Evolutionary conservation across 2,797 vertebrate species (phyloP).

Genomic region (Falco rusticolus): DNA sequence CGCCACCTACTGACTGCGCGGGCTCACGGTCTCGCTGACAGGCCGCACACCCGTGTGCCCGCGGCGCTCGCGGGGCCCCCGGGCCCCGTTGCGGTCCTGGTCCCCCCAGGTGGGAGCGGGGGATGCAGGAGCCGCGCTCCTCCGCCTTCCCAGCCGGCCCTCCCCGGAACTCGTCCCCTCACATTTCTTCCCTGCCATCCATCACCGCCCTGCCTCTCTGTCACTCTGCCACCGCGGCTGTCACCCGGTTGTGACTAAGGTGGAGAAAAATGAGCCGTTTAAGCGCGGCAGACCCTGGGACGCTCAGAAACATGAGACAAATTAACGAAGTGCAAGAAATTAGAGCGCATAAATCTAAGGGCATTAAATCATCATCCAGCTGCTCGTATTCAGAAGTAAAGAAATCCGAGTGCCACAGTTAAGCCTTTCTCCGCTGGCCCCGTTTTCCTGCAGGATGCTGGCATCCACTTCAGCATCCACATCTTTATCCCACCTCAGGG

Average conservation of each 20-base stretch:
- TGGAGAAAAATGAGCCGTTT: neutral
- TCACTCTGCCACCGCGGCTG: neutral
- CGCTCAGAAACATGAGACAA: neutral
- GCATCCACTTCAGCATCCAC: neutral
- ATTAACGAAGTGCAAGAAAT: slow-evolving; percentile 35
- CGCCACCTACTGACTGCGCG: slow-evolving; percentile 25
- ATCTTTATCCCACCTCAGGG: neutral
- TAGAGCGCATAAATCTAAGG: slow-evolving; percentile 23
- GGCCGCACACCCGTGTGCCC: accelerated
- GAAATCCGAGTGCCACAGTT: neutral
- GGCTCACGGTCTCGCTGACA: neutral
- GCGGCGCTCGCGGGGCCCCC: no score
- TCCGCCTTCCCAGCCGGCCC: neutral
- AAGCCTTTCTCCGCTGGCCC: neutral
- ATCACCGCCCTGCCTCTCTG: neutral
- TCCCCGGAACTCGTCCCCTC: neutral
- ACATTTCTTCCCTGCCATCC: neutral
- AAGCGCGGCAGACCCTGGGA: neutral
- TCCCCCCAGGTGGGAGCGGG: neutral
- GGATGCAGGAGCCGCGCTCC: neutral
- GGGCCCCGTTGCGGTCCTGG: neutral
- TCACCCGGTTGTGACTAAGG: neutral
- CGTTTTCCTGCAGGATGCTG: neutral
- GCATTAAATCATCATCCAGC: neutral
- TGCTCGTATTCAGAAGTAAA: neutral